A percentile compares a stretch with the other conserved stretches of the same genome.
phyloP scores from a whole-genome alignment of 2,113 vertebrate species.

The Tamias sibiricus region DNA sequence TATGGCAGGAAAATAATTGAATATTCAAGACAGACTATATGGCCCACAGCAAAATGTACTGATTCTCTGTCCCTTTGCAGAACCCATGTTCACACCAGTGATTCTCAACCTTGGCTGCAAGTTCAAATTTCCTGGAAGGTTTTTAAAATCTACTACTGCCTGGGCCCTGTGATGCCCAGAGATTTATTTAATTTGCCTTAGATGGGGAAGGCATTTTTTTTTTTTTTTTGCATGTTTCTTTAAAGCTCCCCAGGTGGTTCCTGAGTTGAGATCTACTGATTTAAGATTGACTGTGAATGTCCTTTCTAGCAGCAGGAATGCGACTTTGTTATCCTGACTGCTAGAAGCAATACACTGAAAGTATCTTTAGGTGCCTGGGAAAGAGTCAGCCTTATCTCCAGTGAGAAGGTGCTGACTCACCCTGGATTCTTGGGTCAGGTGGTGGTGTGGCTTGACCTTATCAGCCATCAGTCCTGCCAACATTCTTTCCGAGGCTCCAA shows the following conservation, averaged over 20 bases:
- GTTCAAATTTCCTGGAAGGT: background rate
- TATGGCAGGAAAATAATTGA: background rate
- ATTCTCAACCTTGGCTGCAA: background rate
- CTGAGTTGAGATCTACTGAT: background rate
- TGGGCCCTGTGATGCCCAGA: background rate
- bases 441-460: constrained; percentile 72
- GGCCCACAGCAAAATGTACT: background rate
- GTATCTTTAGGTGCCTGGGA: constrained; percentile 62
- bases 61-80: background rate
- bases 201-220: background rate
- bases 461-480: constrained; percentile 65
- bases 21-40: background rate
- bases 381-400: constrained; percentile 63
- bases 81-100: background rate
- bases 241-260: background rate
- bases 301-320: background rate
- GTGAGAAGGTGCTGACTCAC: constrained; percentile 70
- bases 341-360: background rate
- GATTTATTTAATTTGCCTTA: constrained; percentile 26
- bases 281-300: background rate
- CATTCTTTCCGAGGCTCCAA: constrained; percentile 70
- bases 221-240: background rate
- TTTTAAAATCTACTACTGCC: background rate
- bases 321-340: constrained; percentile 19
- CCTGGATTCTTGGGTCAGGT: constrained; percentile 72